Evolutionary conservation across 2,113 vertebrate species (phyloP).

Genomic region (Sylvietta virens): DNA sequence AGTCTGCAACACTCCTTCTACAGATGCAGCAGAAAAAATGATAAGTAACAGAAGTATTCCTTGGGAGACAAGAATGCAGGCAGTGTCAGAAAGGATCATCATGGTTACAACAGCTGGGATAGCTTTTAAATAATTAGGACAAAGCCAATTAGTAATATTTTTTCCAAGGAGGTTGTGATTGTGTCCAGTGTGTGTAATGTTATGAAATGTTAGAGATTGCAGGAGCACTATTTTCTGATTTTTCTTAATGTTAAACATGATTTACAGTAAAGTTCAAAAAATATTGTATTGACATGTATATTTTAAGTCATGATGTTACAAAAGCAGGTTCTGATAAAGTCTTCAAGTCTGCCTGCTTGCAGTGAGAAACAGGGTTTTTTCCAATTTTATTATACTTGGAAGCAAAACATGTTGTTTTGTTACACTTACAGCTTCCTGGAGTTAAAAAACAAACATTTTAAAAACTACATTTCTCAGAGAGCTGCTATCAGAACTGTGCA

Average conservation of each 20-base stretch:
- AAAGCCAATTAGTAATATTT: neutral
- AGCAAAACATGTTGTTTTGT: constrained; percentile 19
- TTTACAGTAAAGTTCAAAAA: neutral
- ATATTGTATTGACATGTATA: accelerated
- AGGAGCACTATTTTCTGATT: neutral
- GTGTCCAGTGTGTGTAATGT: neutral
- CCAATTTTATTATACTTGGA: neutral
- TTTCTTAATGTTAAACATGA: neutral
- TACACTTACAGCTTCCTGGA: constrained; percentile 26
- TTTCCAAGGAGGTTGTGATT: neutral
- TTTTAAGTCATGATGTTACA: neutral
- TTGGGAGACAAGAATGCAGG: neutral
- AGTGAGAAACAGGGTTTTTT: neutral
- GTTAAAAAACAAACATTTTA: constrained; percentile 63
- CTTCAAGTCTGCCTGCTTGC: neutral
- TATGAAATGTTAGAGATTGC: neutral
- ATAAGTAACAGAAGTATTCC: neutral
- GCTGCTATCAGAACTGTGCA: constrained; percentile 36
- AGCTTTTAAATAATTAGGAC: neutral
- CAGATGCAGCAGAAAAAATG: neutral
- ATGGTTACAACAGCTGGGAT: neutral
- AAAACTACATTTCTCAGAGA: constrained; percentile 57
- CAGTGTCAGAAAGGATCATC: neutral
- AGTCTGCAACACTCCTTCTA: neutral
- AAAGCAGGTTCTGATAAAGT: neutral